Percentiles rank a stretch among this genome's conserved stretches.
phyloP scores from a whole-genome alignment of 2,888 invertebrate genomes.

The Byasa hedistus region DNA sequence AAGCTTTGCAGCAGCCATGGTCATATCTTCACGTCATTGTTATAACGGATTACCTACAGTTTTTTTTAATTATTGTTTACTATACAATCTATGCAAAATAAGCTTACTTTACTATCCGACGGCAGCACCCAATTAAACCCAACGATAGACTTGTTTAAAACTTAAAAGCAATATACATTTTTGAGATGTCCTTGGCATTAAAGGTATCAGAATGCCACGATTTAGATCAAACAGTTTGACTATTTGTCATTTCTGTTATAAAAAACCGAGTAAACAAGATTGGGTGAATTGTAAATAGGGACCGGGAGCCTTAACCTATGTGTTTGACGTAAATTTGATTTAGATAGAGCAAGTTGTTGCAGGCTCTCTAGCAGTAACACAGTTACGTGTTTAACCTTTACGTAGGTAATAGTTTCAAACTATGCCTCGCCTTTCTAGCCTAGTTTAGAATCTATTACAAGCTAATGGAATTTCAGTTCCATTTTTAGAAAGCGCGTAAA shows the following conservation, averaged over 20 bases:
- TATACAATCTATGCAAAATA: too few species aligned
- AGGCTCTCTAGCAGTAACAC: background rate
- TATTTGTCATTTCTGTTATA: background rate
- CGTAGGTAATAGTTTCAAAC: conserved; percentile 13
- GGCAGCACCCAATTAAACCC: too few species aligned
- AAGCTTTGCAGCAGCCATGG: too few species aligned
- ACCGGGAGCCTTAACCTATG: background rate
- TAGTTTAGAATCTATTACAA: conserved; percentile 1
- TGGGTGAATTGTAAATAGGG: background rate
- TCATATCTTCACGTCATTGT: too few species aligned
- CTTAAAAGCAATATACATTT: too few species aligned
- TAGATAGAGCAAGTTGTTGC: background rate
- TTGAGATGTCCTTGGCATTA: too few species aligned
- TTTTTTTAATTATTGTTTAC: too few species aligned
- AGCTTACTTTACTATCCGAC: too few species aligned
- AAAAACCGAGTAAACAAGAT: background rate
- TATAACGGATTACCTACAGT: too few species aligned
- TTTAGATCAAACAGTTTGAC: too few species aligned
- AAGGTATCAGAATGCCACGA: too few species aligned
- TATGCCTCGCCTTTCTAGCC: conserved; percentile 10
- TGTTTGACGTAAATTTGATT: background rate
- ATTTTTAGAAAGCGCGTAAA: background rate
- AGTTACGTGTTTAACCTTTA: conserved; percentile 8
- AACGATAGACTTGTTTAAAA: too few species aligned
- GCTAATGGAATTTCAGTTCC: conserved; percentile 4